Evolutionary conservation across 2,888 invertebrate genomes (phyloP).

Genomic region (Xiphydria camelus): DNA sequence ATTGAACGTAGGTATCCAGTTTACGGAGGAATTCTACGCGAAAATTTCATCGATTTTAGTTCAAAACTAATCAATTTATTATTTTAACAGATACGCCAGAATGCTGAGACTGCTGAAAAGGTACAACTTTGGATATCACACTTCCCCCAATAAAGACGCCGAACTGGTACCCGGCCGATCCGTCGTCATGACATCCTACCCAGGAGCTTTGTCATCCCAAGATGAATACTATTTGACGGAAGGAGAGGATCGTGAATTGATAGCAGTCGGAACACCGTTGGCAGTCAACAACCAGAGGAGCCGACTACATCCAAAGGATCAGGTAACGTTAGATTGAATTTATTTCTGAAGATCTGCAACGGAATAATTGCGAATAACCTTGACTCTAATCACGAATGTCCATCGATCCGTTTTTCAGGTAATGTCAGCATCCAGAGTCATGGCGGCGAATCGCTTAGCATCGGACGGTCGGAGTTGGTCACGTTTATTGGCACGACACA

Average conservation of each 20-base stretch:
- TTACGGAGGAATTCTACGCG: too few relatives aligned
- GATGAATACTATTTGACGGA: conserved; percentile 80
- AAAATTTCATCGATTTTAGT: background rate
- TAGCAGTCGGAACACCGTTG: conserved; percentile 77
- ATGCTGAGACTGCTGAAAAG: conserved; percentile 86
- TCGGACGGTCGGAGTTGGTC: conserved; percentile 75
- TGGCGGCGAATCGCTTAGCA: conserved; percentile 83
- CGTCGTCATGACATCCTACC: conserved; percentile 82
- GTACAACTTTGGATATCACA: conserved; percentile 78
- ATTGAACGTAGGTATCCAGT: too few relatives aligned
- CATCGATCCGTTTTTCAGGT: conserved; percentile 54
- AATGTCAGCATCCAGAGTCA: conserved; percentile 74
- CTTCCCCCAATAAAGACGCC: conserved; percentile 59
- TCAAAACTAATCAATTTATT: background rate
- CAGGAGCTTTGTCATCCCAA: conserved; percentile 78
- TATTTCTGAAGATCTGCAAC: background rate
- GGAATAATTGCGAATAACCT: conserved; percentile 5
- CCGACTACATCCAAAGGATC: conserved; percentile 66
- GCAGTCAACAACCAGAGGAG: conserved; percentile 72
- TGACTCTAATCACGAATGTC: background rate
- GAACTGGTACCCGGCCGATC: conserved; percentile 67
- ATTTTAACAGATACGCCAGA: conserved; percentile 66
- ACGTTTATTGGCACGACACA: conserved; percentile 67
- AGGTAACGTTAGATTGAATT: conserved; percentile 55
- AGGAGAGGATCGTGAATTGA: conserved; percentile 60